Conservation (phyloP, 2,888 invertebrate genomes). For the Lasioglossum leucozonium region DNA sequence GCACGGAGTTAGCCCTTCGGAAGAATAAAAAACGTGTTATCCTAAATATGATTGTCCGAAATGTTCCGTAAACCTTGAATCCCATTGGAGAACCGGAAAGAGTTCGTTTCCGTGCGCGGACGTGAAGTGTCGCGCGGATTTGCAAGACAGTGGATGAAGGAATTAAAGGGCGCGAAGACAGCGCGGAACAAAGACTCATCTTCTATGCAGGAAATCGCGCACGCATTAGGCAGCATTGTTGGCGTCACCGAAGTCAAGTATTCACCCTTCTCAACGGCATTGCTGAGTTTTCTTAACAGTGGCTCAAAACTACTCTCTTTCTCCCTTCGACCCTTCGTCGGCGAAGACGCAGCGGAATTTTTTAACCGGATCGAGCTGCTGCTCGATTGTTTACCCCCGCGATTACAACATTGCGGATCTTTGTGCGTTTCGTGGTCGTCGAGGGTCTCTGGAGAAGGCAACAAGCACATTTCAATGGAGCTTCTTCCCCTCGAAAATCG, state of each 20-base stretch:
- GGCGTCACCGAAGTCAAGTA: conserved; percentile 1
- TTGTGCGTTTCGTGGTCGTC: background rate
- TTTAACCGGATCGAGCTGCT: conserved; percentile 25
- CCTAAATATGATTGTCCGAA: no score
- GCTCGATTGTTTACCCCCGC: background rate
- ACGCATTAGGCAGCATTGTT: background rate
- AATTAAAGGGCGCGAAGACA: conserved; percentile 27
- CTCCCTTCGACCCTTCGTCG: background rate
- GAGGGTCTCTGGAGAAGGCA: background rate
- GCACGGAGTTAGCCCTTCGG: no score
- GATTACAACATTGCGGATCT: background rate
- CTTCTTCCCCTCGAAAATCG: background rate
- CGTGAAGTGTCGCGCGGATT: background rate
- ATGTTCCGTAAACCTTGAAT: background rate
- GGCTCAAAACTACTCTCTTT: background rate
- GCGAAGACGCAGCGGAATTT: background rate
- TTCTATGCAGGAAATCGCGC: conserved; percentile 7
- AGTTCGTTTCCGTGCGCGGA: background rate
- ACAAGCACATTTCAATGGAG: background rate
- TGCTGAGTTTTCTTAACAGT: background rate
- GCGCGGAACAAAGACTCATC: conserved; percentile 1
- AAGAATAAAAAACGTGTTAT: no score
- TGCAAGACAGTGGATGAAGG: background rate
- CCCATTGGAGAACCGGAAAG: conserved; percentile 4
- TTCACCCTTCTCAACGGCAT: background rate